Conservation (phyloP, 1,140 invertebrate species). For the Saccostrea echinata region DNA sequence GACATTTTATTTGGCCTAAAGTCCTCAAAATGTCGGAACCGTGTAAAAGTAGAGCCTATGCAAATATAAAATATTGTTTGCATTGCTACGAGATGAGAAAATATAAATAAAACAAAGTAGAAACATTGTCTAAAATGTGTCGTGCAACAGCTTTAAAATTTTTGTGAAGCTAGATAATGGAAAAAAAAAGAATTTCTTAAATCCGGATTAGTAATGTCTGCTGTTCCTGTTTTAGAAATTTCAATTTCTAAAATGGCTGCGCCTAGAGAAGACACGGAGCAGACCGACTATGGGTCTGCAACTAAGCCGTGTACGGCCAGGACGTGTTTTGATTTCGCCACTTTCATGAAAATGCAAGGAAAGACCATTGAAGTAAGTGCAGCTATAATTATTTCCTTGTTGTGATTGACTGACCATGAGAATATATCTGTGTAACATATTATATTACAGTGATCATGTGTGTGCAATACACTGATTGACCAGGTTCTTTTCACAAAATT, state of each 20-base stretch:
- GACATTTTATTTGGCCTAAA: not conserved
- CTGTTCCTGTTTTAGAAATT: no score
- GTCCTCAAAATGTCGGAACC: not conserved
- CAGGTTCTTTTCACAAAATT: no score
- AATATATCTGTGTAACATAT: not conserved
- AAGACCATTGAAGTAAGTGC: slow-evolving; percentile 45
- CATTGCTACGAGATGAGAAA: no score
- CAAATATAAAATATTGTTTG: no score
- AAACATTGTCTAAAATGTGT: no score
- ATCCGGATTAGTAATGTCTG: no score
- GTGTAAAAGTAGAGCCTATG: not conserved
- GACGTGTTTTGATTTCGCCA: slow-evolving; percentile 61
- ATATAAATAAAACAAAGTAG: no score
- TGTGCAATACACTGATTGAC: no score
- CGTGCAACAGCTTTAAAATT: no score
- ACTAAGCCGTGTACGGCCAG: slow-evolving; percentile 16
- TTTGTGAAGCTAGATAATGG: no score
- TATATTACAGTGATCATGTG: no score
- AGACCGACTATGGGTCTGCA: slow-evolving; percentile 11
- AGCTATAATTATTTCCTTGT: not conserved
- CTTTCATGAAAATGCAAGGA: slow-evolving; percentile 61
- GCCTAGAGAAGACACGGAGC: not conserved
- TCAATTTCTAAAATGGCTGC: not conserved
- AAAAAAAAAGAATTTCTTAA: no score
- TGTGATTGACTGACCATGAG: not conserved